A percentile compares a stretch with the other conserved stretches of the same genome.
These are phyloP conservation scores for Vulpes ferrilata DNA, from an alignment of 2,113 vertebrate species.

Conservation along the genomic window DNA sequence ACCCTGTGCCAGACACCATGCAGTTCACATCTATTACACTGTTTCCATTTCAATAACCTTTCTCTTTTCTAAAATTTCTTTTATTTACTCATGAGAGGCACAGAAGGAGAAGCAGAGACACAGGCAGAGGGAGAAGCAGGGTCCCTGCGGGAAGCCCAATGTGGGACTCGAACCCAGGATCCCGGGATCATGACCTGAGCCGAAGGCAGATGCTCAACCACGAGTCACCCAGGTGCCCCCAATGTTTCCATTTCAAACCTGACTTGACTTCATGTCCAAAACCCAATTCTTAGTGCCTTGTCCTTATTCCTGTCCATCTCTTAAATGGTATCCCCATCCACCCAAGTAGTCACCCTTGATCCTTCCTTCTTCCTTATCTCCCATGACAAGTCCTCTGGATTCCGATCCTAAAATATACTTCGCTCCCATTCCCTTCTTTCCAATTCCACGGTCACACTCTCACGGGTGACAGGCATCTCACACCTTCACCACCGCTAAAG, in stretches of 20 bases:
- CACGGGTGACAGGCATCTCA: not conserved
- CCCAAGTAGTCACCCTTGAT: not conserved
- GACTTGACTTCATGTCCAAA: not conserved
- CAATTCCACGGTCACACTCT: not conserved
- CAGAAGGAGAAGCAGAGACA: too few species aligned
- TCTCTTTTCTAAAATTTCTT: too few species aligned
- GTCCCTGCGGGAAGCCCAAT: too few species aligned
- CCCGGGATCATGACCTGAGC: too few species aligned
- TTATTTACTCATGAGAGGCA: too few species aligned
- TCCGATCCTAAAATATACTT: not conserved
- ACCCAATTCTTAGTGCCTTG: not conserved
- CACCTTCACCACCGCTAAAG: not conserved
- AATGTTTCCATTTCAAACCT: not conserved
- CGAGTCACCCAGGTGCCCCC: too few species aligned
- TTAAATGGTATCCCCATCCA: not conserved
- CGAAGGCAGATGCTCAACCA: too few species aligned
- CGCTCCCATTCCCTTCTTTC: not conserved
- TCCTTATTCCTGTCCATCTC: not conserved
- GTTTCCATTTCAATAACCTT: not conserved
- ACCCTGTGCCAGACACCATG: fast-evolving
- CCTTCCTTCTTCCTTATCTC: not conserved
- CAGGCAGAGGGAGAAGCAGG: too few species aligned
- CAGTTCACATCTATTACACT: fast-evolving
- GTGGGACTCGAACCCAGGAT: too few species aligned
- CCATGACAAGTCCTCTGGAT: not conserved